Evolutionary conservation across 2,113 vertebrate genomes (phyloP).

Genomic region (Smithornis capensis): DNA sequence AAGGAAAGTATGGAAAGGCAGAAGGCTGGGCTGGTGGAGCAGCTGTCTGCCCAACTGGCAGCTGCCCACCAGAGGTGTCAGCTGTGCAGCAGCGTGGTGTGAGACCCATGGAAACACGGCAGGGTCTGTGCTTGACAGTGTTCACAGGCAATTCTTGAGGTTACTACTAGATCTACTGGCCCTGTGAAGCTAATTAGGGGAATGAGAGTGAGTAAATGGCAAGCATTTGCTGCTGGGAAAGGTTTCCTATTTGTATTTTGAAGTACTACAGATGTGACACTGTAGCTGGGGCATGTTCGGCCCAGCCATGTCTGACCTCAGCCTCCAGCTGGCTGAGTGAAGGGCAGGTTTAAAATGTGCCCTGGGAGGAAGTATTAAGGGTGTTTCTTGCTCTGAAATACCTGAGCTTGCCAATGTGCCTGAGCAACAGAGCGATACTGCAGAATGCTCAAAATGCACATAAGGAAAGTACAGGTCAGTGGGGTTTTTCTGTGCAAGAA

Average conservation of each 20-base stretch:
- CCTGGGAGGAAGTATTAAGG: not conserved
- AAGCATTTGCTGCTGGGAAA: not conserved
- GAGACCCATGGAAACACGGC: not conserved
- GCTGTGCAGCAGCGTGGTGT: not conserved
- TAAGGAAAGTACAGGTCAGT: not conserved
- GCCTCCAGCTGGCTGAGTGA: not conserved
- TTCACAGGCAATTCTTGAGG: not conserved
- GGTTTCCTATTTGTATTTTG: not conserved
- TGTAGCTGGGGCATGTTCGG: not conserved
- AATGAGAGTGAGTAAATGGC: not conserved
- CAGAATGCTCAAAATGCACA: rapidly evolving
- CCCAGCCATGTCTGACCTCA: not conserved
- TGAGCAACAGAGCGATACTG: not conserved
- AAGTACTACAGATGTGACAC: not conserved
- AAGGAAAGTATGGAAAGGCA: not conserved
- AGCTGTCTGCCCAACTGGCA: not conserved
- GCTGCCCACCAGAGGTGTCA: not conserved
- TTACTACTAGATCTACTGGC: rapidly evolving
- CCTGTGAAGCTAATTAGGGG: not conserved
- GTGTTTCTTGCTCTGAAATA: not conserved
- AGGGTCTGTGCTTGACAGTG: not conserved
- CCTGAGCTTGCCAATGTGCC: not conserved
- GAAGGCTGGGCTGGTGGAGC: not conserved
- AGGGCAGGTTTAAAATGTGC: not conserved
- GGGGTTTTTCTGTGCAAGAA: not conserved